Percentiles rank a stretch among this genome's conserved stretches.
Conservation (phyloP, 1,140 invertebrate species). For the Orchesella cincta region DNA sequence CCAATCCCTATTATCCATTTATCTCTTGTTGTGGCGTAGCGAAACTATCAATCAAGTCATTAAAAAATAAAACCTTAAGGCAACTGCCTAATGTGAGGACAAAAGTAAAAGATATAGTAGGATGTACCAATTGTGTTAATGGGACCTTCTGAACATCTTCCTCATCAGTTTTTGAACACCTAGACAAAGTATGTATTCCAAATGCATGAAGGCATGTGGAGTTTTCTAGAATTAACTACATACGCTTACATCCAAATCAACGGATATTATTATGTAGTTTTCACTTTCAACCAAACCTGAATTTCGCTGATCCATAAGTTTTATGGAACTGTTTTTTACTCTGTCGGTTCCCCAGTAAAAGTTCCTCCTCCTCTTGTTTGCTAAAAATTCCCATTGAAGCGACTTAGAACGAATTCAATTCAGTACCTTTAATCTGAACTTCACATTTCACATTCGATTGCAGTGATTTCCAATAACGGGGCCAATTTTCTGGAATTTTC, state of each 20-base stretch:
- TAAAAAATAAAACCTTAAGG: conserved; percentile 9
- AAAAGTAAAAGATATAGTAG: neutral
- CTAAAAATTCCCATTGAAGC: neutral
- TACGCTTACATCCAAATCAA: neutral
- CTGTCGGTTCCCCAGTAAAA: neutral
- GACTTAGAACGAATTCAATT: no score
- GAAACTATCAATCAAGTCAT: conserved; percentile 57
- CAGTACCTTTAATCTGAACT: no score
- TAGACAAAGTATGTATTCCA: neutral
- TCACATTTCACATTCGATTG: no score
- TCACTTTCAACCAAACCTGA: neutral
- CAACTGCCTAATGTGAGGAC: neutral
- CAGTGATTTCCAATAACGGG: no score
- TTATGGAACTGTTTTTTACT: neutral
- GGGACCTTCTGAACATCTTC: conserved; percentile 10
- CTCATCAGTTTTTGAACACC: neutral
- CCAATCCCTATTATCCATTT: conserved; percentile 64
- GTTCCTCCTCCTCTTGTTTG: neutral
- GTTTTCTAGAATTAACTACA: neutral
- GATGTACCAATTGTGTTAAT: neutral
- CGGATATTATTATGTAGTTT: neutral
- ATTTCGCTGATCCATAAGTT: conserved; percentile 12
- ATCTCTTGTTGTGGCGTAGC: conserved; percentile 63
- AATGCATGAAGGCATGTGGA: neutral
- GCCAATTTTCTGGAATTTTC: no score